phyloP scores from a whole-genome alignment of 2,888 invertebrate genomes.

The Patella ulyssiponensis region DNA sequence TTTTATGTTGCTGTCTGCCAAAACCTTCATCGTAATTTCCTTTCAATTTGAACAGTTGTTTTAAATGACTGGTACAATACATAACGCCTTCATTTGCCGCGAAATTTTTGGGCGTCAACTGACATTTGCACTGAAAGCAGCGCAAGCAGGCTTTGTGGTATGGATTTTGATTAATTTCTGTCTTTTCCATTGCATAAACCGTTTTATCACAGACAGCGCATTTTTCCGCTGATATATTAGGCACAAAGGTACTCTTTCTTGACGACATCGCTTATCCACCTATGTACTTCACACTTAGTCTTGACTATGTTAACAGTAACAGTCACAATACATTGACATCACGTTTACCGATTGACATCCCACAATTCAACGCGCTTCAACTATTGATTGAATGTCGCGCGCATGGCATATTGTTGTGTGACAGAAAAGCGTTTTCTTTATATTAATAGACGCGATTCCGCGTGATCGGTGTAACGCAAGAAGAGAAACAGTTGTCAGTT shows the following conservation, averaged over 20 bases:
- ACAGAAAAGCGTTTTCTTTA: too few relatives aligned
- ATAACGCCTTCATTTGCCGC: background rate
- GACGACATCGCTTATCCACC: background rate
- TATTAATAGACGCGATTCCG: too few relatives aligned
- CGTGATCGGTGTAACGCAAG: too few relatives aligned
- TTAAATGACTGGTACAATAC: slow-evolving; percentile 5
- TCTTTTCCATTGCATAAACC: slow-evolving; percentile 6
- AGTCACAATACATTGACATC: too few relatives aligned
- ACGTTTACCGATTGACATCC: too few relatives aligned
- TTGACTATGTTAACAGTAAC: too few relatives aligned
- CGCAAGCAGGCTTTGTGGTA: background rate
- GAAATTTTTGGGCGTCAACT: slow-evolving; percentile 9
- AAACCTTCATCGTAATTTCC: slow-evolving; percentile 1
- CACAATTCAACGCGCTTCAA: too few relatives aligned
- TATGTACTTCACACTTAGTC: too few relatives aligned
- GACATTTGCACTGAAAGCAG: slow-evolving; percentile 3
- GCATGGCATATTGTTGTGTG: too few relatives aligned
- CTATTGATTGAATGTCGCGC: too few relatives aligned
- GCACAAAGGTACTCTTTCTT: slow-evolving; percentile 12
- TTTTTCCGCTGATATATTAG: background rate
- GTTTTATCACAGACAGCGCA: background rate
- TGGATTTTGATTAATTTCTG: background rate
- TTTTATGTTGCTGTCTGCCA: slow-evolving; percentile 7
- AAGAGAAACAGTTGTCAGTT: too few relatives aligned
- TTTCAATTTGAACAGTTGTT: background rate